Conservation (phyloP, 2,888 invertebrate genomes). For the Euspilapteryx auroguttella region DNA sequence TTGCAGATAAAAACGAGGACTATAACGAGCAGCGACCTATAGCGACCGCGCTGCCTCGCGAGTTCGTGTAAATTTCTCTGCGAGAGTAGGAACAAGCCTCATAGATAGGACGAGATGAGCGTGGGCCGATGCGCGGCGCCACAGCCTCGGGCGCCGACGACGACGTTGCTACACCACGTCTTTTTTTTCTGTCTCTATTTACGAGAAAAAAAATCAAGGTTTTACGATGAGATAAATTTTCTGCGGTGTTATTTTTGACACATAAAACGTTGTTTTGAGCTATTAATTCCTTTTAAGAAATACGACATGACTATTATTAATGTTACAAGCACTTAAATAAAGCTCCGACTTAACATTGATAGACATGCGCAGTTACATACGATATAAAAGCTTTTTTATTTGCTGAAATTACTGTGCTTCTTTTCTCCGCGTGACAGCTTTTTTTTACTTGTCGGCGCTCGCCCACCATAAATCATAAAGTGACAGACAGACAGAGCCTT, state of each 20-base stretch:
- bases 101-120: conserved; percentile 32
- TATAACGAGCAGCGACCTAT: too few species aligned
- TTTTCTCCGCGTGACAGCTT: too few species aligned
- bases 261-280: conserved; percentile 17
- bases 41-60: conserved; percentile 32
- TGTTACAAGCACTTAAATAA: too few species aligned
- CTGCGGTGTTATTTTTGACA: conserved; percentile 20
- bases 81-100: conserved; percentile 40
- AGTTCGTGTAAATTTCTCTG: conserved; percentile 57
- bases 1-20: conserved; percentile 49
- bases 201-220: conserved; percentile 1
- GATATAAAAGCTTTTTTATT: too few species aligned
- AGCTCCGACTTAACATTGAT: too few species aligned
- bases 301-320: conserved; percentile 20
- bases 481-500: too few species aligned
- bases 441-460: too few species aligned
- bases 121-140: conserved; percentile 37
- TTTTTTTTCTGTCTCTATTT: neutral
- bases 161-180: conserved; percentile 2
- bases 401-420: too few species aligned
- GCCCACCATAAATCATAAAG: too few species aligned
- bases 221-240: conserved; percentile 12
- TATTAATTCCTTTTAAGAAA: conserved; percentile 23
- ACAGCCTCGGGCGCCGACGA: conserved; percentile 17
- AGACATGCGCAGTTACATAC: too few species aligned